Conservation (phyloP, 2,797 vertebrate genomes). For the Todus mexicanus region DNA sequence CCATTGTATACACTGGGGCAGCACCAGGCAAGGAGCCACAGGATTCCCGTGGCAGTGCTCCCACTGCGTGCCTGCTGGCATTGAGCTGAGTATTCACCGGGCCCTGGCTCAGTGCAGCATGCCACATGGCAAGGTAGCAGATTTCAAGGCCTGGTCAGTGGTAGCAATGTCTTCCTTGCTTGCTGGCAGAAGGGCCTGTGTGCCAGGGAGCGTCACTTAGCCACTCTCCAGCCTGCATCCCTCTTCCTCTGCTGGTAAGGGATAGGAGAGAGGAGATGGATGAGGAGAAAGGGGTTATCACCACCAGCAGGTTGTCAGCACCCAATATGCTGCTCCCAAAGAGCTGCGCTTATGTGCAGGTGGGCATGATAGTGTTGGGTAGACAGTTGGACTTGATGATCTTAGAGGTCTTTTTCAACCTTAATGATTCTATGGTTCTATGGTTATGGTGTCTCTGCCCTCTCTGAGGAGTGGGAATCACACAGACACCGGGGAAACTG, state of each 20-base stretch:
- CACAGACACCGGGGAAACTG: background rate
- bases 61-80: background rate
- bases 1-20: background rate
- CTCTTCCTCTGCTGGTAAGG: fast-evolving
- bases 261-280: background rate
- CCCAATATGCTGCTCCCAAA: background rate
- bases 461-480: background rate
- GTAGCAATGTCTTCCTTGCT: background rate
- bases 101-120: background rate
- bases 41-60: background rate
- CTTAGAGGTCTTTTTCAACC: too few relatives aligned
- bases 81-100: fast-evolving
- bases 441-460: background rate
- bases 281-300: background rate
- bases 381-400: too few relatives aligned
- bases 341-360: background rate
- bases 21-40: background rate
- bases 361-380: too few relatives aligned
- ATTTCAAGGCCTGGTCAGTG: background rate
- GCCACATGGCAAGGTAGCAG: background rate
- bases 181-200: background rate
- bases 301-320: background rate
- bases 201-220: background rate
- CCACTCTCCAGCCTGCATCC: background rate
- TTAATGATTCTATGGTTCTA: too few relatives aligned